A percentile compares a stretch with the other conserved stretches of the same genome.
Conservation (phyloP, 2,888 invertebrate species). For the Thymelicus lineola region DNA sequence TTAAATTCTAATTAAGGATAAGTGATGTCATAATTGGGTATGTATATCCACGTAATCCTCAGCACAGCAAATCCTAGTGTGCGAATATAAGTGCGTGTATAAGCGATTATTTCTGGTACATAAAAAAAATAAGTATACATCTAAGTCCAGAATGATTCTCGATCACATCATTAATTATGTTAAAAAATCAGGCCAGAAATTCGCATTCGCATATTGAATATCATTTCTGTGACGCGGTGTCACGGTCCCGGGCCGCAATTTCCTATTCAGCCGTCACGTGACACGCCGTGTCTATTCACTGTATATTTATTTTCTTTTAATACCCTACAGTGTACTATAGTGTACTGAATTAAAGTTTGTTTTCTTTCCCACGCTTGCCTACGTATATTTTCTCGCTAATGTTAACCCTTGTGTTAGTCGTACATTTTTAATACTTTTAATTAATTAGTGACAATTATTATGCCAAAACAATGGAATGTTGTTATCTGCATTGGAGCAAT, state of each 20-base stretch:
- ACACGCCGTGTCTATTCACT: constrained; percentile 34
- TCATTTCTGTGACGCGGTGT: constrained; percentile 38
- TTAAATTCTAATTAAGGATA: too few species aligned
- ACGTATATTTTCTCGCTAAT: neutral
- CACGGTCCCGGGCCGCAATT: constrained; percentile 47
- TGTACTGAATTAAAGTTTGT: neutral
- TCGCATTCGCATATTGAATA: constrained; percentile 37
- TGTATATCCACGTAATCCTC: too few species aligned
- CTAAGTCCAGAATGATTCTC: neutral
- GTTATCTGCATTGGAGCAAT: too few species aligned
- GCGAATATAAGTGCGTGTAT: too few species aligned
- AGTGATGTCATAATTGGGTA: too few species aligned
- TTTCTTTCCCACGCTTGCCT: neutral
- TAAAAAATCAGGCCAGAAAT: constrained; percentile 6
- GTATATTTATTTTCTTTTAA: constrained; percentile 8
- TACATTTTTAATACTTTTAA: too few species aligned
- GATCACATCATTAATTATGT: neutral
- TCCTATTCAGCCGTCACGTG: constrained; percentile 48
- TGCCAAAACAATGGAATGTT: too few species aligned
- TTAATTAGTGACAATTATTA: too few species aligned
- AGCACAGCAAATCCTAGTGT: too few species aligned
- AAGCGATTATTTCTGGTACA: too few species aligned
- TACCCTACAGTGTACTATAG: too few species aligned
- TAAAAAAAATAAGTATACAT: too few species aligned
- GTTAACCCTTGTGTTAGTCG: neutral